These are phyloP conservation scores for Sinocyclocheilus anophthalmus DNA, from an alignment of 2,113 vertebrate genomes.

Conservation along the genomic window DNA sequence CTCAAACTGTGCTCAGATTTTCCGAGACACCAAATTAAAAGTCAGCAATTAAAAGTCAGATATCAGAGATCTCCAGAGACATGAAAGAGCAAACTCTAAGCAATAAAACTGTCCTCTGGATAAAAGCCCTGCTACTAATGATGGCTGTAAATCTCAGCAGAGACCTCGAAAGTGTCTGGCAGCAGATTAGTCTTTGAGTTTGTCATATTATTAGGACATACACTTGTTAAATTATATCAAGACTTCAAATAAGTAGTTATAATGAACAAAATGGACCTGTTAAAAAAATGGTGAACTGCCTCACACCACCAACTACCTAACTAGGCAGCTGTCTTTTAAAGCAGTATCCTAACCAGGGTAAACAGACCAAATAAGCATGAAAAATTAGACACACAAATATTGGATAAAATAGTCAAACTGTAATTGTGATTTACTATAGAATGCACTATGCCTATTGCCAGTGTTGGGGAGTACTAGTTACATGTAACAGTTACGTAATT, in stretches of 20 bases:
- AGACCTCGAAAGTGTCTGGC: neutral
- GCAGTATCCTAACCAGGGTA: neutral
- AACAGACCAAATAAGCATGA: neutral
- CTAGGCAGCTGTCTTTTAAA: neutral
- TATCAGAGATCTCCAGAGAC: neutral
- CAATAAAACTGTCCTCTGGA: constrained; percentile 9
- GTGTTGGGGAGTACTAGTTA: too few relatives aligned
- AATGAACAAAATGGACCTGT: constrained; percentile 2
- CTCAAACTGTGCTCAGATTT: neutral
- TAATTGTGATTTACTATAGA: neutral
- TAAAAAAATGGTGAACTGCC: neutral
- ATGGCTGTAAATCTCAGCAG: neutral
- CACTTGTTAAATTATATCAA: neutral
- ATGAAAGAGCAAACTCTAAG: neutral
- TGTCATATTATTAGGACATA: constrained; percentile 28
- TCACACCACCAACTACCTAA: neutral
- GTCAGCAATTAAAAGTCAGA: neutral
- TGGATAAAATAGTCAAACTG: neutral
- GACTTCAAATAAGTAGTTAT: constrained; percentile 11
- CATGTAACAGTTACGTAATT: too few relatives aligned
- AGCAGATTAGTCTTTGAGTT: neutral
- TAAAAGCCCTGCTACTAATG: neutral
- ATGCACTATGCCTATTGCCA: neutral
- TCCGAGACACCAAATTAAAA: neutral
- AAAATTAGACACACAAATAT: neutral